phyloP scores from a whole-genome alignment of 2,888 invertebrate genomes.

The Drosophila prolongata region DNA sequence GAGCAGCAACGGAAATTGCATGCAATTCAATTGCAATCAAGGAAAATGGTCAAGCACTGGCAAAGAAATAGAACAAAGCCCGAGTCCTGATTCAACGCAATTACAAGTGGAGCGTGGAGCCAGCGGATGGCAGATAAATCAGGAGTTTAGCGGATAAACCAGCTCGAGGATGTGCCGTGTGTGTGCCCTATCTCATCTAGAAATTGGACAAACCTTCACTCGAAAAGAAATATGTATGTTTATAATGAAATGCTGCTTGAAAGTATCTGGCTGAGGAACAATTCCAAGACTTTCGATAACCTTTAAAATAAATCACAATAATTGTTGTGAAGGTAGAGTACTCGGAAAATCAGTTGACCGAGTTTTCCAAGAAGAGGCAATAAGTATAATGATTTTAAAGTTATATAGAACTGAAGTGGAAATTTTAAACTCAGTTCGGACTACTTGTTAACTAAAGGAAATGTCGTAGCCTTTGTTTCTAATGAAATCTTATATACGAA shows the following conservation, averaged over 20 bases:
- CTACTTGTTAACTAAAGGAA: too few species aligned
- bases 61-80: conserved; percentile 9
- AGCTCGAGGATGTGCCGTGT: conserved; percentile 17
- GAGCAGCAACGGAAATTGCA: conserved; percentile 64
- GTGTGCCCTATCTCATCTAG: conserved; percentile 60
- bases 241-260: too few species aligned
- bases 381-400: too few species aligned
- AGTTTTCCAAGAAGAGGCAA: not conserved
- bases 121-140: conserved; percentile 36
- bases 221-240: not conserved
- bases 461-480: too few species aligned
- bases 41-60: conserved; percentile 35
- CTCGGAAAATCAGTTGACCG: too few species aligned
- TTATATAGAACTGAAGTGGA: too few species aligned
- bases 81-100: conserved; percentile 12
- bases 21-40: conserved; percentile 72
- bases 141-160: conserved; percentile 34
- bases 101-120: conserved; percentile 14
- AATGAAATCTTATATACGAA: too few species aligned
- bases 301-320: not conserved
- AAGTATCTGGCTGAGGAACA: too few species aligned
- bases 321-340: too few species aligned
- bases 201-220: conserved; percentile 29
- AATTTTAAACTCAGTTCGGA: too few species aligned
- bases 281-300: too few species aligned